phyloP scores from a whole-genome alignment of 1,140 invertebrate genomes.

The Harlomillsia oculata region DNA sequence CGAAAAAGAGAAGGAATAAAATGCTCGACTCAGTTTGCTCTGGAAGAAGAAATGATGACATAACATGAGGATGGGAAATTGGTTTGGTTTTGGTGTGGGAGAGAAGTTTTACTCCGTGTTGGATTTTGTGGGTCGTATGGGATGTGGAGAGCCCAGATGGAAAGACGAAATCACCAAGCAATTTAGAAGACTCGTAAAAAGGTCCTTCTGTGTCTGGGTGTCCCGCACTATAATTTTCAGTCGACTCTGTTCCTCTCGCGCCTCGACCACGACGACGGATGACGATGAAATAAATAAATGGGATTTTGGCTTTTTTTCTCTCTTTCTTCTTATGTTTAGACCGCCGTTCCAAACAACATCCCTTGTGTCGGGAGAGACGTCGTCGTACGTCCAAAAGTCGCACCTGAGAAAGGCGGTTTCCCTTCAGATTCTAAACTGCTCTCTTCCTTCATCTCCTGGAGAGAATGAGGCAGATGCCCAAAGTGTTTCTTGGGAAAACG shows the following conservation, averaged over 20 bases:
- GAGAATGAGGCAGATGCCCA: too few species aligned
- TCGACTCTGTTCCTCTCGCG: neutral
- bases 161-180: conserved; percentile 19
- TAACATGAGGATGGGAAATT: conserved; percentile 9
- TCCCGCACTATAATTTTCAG: conserved; percentile 20
- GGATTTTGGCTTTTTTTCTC: neutral
- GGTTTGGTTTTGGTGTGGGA: conserved; percentile 9
- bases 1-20: neutral
- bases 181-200: conserved; percentile 21
- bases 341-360: neutral
- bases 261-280: neutral
- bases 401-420: too few species aligned
- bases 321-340: neutral
- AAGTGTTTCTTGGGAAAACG: too few species aligned
- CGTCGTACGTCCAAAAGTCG: too few species aligned
- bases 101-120: neutral
- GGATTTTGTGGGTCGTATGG: neutral
- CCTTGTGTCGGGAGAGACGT: neutral
- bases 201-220: conserved; percentile 14
- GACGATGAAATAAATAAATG: conserved; percentile 9
- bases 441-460: too few species aligned
- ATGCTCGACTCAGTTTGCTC: neutral
- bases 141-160: conserved; percentile 11
- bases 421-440: too few species aligned
- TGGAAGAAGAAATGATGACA: conserved; percentile 5